Base-by-base conservation (phyloP, 2,888 invertebrate species). In the Ommatoiulus sabulosus region DNA sequence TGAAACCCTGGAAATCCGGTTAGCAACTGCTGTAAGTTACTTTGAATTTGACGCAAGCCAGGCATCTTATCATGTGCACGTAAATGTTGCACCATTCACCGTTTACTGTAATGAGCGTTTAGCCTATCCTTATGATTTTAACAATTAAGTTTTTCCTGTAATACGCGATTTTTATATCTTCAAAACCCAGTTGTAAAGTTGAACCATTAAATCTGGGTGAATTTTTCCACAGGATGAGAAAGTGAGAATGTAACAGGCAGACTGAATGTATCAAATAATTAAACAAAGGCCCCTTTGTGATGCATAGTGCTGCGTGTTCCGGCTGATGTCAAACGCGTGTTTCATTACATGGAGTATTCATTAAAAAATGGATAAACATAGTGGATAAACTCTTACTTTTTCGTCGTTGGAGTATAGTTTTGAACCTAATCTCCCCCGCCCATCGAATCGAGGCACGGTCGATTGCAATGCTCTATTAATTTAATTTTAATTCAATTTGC, bases 331-430 rank as follows among this genome's bases (percentile, higher is more conserved):
- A 72, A 72, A 72, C 72, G 72, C 24, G 72, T 72, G 72, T 72
- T 72, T 72, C 24, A 72, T 72, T 72, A 24, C 24, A 72, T 8
- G 24, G 72, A 24, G 72, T 24, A 72, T 72, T 72, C 72, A 72
- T 72, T 72, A 72, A 72, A 72, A 72, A 72, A 72, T 24, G 72
- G 72, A 72, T 72, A 72, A 72, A 72, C 72, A 72, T 72, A 72
- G 72, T 72, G 72, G 72, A 72, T 72, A 72, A 72, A 72, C 72
- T 72, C 72, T 72, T 72, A 72, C 72, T 72, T 24, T 72, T 63
- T 4, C 72, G 20, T 52, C 52, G 52, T 52, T 52, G 52, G 52
- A 52, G 35, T 52, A 72, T 72, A 72, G 72, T 10, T 17, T 52
- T n/a, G 17, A 20, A 72, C 72, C 72, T 17, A 63, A 72, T 6